A percentile compares a stretch with the other conserved stretches of the same genome.
These are phyloP conservation scores for Eidolon helvum DNA, from an alignment of 2,113 vertebrate genomes.

Conservation along the genomic window DNA sequence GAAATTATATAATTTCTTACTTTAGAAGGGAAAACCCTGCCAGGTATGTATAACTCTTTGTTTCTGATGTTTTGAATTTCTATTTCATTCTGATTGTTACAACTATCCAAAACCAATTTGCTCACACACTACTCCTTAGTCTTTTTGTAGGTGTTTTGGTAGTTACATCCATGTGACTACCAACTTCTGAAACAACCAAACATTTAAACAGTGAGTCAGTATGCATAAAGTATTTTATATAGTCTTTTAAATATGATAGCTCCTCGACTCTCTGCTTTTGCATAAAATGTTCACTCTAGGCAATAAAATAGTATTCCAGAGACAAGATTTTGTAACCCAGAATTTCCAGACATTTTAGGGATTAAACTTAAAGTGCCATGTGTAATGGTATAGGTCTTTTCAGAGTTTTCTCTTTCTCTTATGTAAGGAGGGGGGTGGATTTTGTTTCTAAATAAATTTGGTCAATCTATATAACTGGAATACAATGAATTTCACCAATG, in stretches of 20 bases:
- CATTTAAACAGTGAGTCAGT: neutral
- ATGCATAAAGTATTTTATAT: neutral
- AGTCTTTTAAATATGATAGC: neutral
- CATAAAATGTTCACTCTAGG: neutral
- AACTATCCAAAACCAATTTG: slow-evolving; percentile 11
- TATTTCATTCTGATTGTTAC: neutral
- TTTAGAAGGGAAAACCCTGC: neutral
- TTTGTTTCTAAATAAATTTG: neutral
- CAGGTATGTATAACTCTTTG: neutral
- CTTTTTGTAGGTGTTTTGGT: neutral
- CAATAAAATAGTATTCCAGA: slow-evolving; percentile 26
- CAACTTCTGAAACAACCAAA: neutral
- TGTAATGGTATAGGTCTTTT: neutral
- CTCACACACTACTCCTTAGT: neutral
- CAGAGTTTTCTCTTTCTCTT: neutral
- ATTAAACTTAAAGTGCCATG: neutral
- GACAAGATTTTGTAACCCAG: neutral
- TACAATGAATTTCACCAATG: neutral
- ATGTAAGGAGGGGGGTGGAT: neutral
- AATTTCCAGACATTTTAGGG: neutral
- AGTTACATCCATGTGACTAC: neutral
- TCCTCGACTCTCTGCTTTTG: neutral
- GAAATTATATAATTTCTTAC: neutral
- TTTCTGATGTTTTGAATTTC: slow-evolving; percentile 41
- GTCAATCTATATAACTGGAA: neutral